A percentile compares a stretch with the other conserved stretches of the same genome.
phyloP scores from a whole-genome alignment of 35 echinoderm and acorn worm genomes.

The Amphiura filiformis region DNA sequence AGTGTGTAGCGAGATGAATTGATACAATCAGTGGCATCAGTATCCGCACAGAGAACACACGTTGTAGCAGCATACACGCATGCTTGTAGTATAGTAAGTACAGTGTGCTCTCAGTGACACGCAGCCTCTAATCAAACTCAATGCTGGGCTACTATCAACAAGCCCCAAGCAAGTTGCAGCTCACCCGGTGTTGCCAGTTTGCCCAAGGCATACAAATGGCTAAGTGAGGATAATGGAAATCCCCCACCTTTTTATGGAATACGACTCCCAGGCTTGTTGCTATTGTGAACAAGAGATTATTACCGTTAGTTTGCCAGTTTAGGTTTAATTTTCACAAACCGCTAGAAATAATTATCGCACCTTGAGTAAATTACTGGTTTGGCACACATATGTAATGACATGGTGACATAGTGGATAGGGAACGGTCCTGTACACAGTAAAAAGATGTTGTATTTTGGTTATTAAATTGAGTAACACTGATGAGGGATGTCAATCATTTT shows the following conservation, averaged over 20 bases:
- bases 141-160: conserved; percentile 9
- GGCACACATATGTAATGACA: no score
- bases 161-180: background rate
- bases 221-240: background rate
- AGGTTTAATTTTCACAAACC: no score
- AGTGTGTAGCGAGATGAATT: background rate
- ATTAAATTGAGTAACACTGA: background rate
- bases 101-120: no score
- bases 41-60: background rate
- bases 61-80: background rate
- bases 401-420: no score
- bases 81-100: background rate
- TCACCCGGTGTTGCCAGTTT: conserved; percentile 3
- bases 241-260: background rate
- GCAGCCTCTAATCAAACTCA: background rate
- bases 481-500: background rate
- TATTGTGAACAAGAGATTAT: no score
- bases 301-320: no score
- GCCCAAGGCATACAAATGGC: background rate
- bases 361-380: no score
- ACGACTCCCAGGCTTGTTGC: no score
- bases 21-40: background rate
- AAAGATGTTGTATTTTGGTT: background rate
- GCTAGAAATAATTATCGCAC: no score
- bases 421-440: background rate